Percentiles rank a stretch among this genome's conserved stretches.
These are phyloP conservation scores for Engraulis encrasicolus DNA, from an alignment of 2,113 vertebrate genomes.

Conservation along the genomic window DNA sequence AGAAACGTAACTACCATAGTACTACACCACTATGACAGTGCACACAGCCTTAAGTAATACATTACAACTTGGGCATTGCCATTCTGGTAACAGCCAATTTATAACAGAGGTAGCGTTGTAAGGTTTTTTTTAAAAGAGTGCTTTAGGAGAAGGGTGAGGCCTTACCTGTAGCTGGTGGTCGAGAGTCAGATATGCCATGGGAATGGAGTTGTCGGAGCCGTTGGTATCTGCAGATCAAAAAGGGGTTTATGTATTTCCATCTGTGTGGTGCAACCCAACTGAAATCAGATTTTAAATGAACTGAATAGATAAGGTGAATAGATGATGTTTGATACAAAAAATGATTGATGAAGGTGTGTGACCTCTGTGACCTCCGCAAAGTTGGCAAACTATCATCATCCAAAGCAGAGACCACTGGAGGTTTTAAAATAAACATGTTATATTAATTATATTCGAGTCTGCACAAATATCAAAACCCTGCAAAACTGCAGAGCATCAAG, in stretches of 20 bases:
- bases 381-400: neutral
- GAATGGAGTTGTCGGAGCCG: constrained; percentile 98
- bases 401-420: neutral
- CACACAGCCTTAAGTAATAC: too few relatives aligned
- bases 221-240: constrained; percentile 86
- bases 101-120: too few relatives aligned
- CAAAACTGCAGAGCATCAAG: neutral
- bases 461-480: too few relatives aligned
- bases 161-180: constrained; percentile 97
- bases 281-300: neutral
- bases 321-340: neutral
- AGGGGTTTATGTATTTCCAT: neutral
- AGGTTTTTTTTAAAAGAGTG: too few relatives aligned
- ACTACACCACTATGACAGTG: too few relatives aligned
- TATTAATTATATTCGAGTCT: too few relatives aligned
- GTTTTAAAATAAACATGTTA: neutral
- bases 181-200: constrained; percentile 98
- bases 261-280: neutral
- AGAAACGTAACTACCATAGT: too few relatives aligned
- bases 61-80: too few relatives aligned
- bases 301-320: too few relatives aligned
- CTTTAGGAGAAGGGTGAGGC: neutral
- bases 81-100: too few relatives aligned
- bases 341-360: constrained; percentile 39
- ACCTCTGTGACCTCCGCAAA: constrained; percentile 43